phyloP scores from a whole-genome alignment of 2,113 vertebrate genomes.

The Panthera uncia region DNA sequence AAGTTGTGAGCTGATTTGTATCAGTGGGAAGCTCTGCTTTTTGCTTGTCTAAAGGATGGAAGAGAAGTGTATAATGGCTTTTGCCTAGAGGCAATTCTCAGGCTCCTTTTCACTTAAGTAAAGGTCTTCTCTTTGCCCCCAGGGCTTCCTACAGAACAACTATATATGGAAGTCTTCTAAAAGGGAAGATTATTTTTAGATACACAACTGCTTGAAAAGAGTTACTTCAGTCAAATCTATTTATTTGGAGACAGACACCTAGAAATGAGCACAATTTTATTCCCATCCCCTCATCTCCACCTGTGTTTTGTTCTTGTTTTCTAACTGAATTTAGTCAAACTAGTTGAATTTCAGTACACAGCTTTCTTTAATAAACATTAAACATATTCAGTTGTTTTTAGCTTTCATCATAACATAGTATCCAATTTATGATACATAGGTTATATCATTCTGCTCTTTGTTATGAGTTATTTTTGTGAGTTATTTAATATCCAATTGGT shows the following conservation, averaged over 20 bases:
- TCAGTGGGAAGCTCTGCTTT: conserved; percentile 34
- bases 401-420: conserved; percentile 22
- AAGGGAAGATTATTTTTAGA: conserved; percentile 63
- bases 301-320: not conserved
- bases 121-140: conserved; percentile 55
- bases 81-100: conserved; percentile 51
- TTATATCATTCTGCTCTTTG: conserved; percentile 54
- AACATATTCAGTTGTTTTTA: not conserved
- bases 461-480: conserved; percentile 55
- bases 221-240: not conserved
- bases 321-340: conserved; percentile 20
- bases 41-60: not conserved
- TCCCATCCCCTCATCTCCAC: not conserved
- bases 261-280: not conserved
- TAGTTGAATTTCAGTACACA: conserved; percentile 36
- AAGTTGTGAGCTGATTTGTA: not conserved
- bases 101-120: conserved; percentile 49
- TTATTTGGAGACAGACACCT: conserved; percentile 8
- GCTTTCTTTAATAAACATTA: not conserved
- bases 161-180: not conserved
- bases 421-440: conserved; percentile 59
- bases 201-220: conserved; percentile 41
- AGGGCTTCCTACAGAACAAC: conserved; percentile 36
- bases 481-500: conserved; percentile 73
- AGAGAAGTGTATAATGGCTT: conserved; percentile 42